A percentile compares a stretch with the other conserved stretches of the same genome.
phyloP scores from a whole-genome alignment of 2,113 vertebrate species.

The Fulica atra region DNA sequence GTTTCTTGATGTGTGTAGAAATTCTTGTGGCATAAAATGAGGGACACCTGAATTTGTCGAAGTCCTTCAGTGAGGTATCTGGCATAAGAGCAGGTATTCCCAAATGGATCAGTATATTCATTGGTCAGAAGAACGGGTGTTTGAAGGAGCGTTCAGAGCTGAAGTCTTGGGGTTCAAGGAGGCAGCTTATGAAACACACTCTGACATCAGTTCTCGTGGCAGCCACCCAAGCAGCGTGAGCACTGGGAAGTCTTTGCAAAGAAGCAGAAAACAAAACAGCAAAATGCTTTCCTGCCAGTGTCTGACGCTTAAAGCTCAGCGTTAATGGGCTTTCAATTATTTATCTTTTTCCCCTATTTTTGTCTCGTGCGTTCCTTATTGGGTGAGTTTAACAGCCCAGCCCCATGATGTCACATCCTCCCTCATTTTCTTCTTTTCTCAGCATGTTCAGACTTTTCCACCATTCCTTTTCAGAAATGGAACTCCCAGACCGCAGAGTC shows the following conservation, averaged over 20 bases:
- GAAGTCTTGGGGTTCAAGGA: background rate
- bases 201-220: background rate
- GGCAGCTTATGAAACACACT: background rate
- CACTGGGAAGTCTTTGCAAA: background rate
- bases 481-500: background rate
- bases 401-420: background rate
- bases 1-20: background rate
- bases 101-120: background rate
- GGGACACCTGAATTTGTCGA: background rate
- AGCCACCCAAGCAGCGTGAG: accelerated
- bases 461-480: background rate
- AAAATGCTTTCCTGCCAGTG: background rate
- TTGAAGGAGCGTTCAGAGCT: background rate
- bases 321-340: background rate
- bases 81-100: background rate
- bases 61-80: background rate
- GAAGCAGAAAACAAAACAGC: background rate
- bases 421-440: background rate
- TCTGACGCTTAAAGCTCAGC: background rate
- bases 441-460: background rate
- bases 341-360: too few species aligned
- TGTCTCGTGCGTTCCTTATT: background rate
- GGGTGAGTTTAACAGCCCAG: too few species aligned
- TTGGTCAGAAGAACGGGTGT: too few species aligned
- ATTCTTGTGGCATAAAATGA: background rate